Evolutionary conservation across 2,113 vertebrate species (phyloP), one percentile per base, ranked within the genome.

Genomic region (Ageneiosus marmoratus): DNA sequence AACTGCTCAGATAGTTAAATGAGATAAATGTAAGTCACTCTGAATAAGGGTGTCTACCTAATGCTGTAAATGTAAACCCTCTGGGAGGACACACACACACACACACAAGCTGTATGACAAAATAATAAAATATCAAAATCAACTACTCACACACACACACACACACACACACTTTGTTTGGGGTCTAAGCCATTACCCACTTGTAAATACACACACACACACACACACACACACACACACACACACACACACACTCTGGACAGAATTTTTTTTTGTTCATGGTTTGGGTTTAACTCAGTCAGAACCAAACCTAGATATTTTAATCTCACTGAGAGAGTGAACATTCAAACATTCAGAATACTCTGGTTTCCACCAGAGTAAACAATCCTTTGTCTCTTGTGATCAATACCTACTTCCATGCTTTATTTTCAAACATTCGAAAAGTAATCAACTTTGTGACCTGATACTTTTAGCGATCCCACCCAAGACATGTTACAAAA

Each of bases 391-490:
- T 46, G n/a, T 74, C 37, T 56, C 37, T 5, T 50, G 69, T 60
- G 18, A 82, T 82, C 80, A 74, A 48, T n/a, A 82, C 41, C 11
- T 50, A 11, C 29, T 46, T 15, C 29, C 8, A 63, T 51, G 70
- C 20, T 73, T 75, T 75, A 50, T 74, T 82, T 75, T 82, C 13
- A 63, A 50, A 82, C 80, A 51, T 63, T 37, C 51, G 29, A 24
- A 51, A 82, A 75, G 20, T 34, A 75, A 62, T 82, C 80, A 75
- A 82, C 10, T 73, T 55, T 72, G 65, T 55, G 41, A 53, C 46
- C 46, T 77, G 73, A 69, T 69, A 77, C 82, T 44, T 41, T 48
- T 27, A 70, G 63, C 37, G 46, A 76, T 50, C 27, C 29, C 27
- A 53, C 67, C 24, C 44, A 27, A 58, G 75, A 32, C 60, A 77